phyloP scores from a whole-genome alignment of 1,140 invertebrate genomes.

The Drosophila subpulchrella region DNA sequence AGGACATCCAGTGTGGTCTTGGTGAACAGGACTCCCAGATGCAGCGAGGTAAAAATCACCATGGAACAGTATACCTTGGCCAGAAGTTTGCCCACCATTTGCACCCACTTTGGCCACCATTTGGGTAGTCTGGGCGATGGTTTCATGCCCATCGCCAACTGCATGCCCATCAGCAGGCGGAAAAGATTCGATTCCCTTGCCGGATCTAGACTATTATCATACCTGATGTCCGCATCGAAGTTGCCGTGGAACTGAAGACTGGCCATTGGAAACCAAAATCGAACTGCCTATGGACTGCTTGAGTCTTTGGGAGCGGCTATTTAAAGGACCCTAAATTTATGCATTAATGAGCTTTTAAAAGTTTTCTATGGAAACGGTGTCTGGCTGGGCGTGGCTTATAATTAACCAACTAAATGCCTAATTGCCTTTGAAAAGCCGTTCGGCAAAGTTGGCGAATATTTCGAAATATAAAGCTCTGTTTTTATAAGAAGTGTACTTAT shows the following conservation, averaged over 20 bases:
- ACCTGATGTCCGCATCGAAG: constrained; percentile 40
- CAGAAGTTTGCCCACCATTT: neutral
- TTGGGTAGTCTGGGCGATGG: constrained; percentile 33
- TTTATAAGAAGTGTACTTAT: constrained; percentile 9
- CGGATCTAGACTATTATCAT: constrained; percentile 39
- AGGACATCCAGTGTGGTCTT: constrained; percentile 69
- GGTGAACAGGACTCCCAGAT: constrained; percentile 61
- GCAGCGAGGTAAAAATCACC: constrained; percentile 45
- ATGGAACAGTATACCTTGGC: constrained; percentile 35
- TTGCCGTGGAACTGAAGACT: constrained; percentile 66
- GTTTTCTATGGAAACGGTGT: constrained; percentile 42
- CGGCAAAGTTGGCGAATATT: constrained; percentile 29
- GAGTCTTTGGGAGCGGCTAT: constrained; percentile 26
- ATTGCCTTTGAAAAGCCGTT: constrained; percentile 13
- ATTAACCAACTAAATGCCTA: constrained; percentile 55
- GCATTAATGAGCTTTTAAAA: constrained; percentile 82
- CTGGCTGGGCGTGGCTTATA: constrained; percentile 37
- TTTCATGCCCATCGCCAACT: constrained; percentile 36
- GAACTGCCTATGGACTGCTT: constrained; percentile 35
- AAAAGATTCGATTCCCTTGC: constrained; percentile 46
- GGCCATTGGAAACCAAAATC: constrained; percentile 49
- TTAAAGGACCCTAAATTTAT: constrained; percentile 66
- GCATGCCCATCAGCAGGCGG: constrained; percentile 28
- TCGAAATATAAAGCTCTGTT: constrained; percentile 8
- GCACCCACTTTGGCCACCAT: constrained; percentile 39